Conservation (phyloP, 1,140 invertebrate species). For the Diorhabda elongata region DNA sequence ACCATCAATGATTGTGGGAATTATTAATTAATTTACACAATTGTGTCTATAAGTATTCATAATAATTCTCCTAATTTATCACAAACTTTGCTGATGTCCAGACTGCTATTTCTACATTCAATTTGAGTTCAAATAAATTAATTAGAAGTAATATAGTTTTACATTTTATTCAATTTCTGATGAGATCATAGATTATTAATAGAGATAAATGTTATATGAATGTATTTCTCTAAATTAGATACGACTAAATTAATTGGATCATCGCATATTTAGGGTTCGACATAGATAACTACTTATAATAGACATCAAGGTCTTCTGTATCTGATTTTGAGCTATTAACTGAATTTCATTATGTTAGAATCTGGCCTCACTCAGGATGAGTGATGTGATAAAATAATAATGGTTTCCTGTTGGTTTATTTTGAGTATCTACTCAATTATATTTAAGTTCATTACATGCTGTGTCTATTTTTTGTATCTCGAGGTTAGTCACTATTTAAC, state of each 20-base stretch:
- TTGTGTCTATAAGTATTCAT: too few species aligned
- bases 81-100: too few species aligned
- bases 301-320: not conserved
- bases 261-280: not conserved
- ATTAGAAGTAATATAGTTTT: too few species aligned
- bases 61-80: too few species aligned
- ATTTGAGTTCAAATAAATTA: too few species aligned
- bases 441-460: not conserved
- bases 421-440: not conserved
- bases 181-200: too few species aligned
- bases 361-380: constrained; percentile 6
- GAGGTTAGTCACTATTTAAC: not conserved
- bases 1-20: too few species aligned
- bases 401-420: constrained; percentile 6
- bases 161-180: too few species aligned
- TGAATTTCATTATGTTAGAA: constrained; percentile 5
- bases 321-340: constrained; percentile 5
- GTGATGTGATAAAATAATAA: constrained; percentile 9
- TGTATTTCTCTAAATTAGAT: too few species aligned
- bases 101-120: too few species aligned
- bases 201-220: too few species aligned
- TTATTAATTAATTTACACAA: too few species aligned
- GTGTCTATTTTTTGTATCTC: not conserved
- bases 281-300: not conserved
- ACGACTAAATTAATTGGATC: not conserved